A percentile compares a stretch with the other conserved stretches of the same genome.
phyloP scores from a whole-genome alignment of 2,888 invertebrate genomes.

The Brachypalpus laphriformis region DNA sequence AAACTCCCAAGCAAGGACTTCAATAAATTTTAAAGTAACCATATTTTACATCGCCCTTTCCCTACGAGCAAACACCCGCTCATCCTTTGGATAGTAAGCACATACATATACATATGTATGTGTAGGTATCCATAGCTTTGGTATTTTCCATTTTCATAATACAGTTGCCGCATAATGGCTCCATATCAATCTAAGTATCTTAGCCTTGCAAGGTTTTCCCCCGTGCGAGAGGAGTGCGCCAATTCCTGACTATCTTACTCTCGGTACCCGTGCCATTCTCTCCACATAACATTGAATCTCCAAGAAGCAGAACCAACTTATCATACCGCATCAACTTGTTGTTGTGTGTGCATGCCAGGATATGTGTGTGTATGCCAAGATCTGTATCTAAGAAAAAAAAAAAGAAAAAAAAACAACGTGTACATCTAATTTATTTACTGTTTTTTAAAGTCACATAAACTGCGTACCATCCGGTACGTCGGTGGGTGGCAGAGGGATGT shows the following conservation, averaged over 20 bases:
- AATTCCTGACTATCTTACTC: neutral
- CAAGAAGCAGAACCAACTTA: conserved; percentile 24
- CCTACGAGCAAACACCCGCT: neutral
- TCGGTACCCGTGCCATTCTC: conserved; percentile 3
- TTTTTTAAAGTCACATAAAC: conserved; percentile 59
- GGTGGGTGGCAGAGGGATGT: neutral
- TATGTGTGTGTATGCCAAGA: neutral
- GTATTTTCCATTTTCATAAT: conserved; percentile 60
- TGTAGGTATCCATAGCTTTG: conserved; percentile 1
- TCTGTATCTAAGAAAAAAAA: neutral
- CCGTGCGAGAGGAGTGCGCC: neutral
- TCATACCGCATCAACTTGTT: conserved; percentile 42
- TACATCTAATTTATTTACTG: conserved; percentile 63
- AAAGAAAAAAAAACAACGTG: neutral
- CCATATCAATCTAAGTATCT: conserved; percentile 58
- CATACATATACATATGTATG: neutral
- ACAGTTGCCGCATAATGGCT: conserved; percentile 63
- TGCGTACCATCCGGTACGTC: neutral
- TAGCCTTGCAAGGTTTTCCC: conserved; percentile 30
- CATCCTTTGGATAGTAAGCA: neutral
- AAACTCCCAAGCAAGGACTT: conserved; percentile 20
- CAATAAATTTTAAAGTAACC: conserved; percentile 67
- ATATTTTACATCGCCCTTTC: conserved; percentile 35
- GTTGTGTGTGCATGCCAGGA: neutral
- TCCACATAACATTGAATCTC: conserved; percentile 4